Base-by-base conservation (phyloP, 2,888 invertebrate genomes). In the Chalcosyrphus nemorum region DNA sequence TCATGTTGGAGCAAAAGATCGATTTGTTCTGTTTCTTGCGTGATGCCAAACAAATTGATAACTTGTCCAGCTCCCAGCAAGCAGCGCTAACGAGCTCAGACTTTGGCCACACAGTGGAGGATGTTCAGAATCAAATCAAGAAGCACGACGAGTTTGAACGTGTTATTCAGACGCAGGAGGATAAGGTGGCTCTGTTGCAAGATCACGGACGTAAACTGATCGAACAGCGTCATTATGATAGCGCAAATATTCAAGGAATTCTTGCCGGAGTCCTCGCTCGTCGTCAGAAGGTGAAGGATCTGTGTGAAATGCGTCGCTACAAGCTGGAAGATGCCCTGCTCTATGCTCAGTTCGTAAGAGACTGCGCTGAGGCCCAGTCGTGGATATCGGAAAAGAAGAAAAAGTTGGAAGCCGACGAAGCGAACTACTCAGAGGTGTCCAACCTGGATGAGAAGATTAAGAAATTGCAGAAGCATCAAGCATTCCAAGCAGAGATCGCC, bases 101-200 rank as follows among this genome's bases (percentile, higher is more conserved):
- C 87, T 95, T 95, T 78, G 95, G 96, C 0, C 94, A 95, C 43
- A 95, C 95, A 0, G 96, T 96, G 0, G 98, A 98, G 89, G 97
- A 97, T 89, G 98, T 99, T 0, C 96, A 97, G 87, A 95, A 95
- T 45, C 95, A 96, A 89, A 94, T 97, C 24, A 97, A 97, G 92
- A 97, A 97, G 89, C 98, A 99, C 88, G 98, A 98, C 87, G 98
- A 97, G 2, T 98, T 99, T 90, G 98, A 98, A 90, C 97, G 97
- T 88, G 92, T 98, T 0, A 94, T 99, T 5, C 94, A 94, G 11
- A 96, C 97, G 0, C 94, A 94, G 92, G 97, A 98, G 87, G 98
- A 98, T 90, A 97, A 97, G 92, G 93, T 98, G 17, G 93, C 94
- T 0, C 93, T 95, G 0, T 92, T 98, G 52, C 95, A 96, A 90